These are phyloP conservation scores for Pygoscelis antarcticus DNA, from an alignment of 2,113 vertebrate genomes.

Conservation along the genomic window DNA sequence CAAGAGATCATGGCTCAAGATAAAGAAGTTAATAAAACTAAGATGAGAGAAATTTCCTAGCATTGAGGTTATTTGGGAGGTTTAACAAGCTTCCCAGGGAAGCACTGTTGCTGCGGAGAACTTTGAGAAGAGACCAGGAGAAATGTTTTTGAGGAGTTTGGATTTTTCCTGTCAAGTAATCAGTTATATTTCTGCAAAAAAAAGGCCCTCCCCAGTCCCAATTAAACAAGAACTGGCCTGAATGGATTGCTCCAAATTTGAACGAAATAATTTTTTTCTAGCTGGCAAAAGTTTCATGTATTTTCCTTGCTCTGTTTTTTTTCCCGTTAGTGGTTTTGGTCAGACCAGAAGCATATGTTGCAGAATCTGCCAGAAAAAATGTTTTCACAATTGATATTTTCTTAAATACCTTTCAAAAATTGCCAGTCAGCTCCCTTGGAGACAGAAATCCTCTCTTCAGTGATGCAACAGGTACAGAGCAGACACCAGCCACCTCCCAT, in stretches of 20 bases:
- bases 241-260: neutral
- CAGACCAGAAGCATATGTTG: neutral
- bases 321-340: neutral
- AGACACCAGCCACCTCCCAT: neutral
- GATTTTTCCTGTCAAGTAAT: conserved; percentile 11
- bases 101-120: neutral
- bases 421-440: neutral
- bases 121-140: neutral
- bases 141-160: neutral
- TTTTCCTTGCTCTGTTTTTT: neutral
- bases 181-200: neutral
- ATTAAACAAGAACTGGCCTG: neutral
- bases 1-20: neutral
- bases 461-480: neutral
- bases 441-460: neutral
- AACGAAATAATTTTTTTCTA: neutral
- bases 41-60: neutral
- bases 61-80: neutral
- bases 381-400: neutral
- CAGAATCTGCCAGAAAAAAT: conserved; percentile 21
- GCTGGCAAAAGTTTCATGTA: neutral
- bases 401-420: neutral
- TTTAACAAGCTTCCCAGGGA: conserved; percentile 39
- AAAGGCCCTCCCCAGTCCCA: neutral
- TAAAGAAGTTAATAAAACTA: neutral